Evolutionary conservation across 2,797 vertebrate genomes (phyloP), one percentile per base, ranked within the genome.

Genomic region (Acrossocheilus wenchowensis): DNA sequence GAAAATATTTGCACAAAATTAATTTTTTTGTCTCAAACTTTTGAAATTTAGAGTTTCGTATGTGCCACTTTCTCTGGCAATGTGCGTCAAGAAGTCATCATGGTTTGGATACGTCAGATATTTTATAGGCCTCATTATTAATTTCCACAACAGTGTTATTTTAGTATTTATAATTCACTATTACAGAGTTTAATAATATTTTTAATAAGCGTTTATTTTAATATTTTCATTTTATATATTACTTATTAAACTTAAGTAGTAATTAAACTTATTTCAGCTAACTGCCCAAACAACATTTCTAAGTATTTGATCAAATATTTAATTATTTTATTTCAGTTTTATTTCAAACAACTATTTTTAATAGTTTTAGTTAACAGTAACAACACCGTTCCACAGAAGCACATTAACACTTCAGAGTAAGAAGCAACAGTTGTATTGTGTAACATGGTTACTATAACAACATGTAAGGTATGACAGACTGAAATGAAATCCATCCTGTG

Each of bases 371-470:
- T 57, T n/a, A 57, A 57, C 34, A 39, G 23, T 26, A n/a, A 62
- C 39, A n/a, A 64, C 23, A 79, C 9, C 34, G 17, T 52, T 75
- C 9, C 17, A 82, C 54, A 57, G 34, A 36, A 64, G 30, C 21
- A 71, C 26, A 43, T 68, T 41, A 30, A 36, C n/a, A 21, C 12
- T 82, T 64, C 21, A 71, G 34, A 11, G 45, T 52, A 52, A 85
- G 80, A 83, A 50, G 66, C 72, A 78, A 79, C 7, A 80, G 73
- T 78, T 73, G 77, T 69, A 81, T 57, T 75, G 74, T 74, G 54
- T 60, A 71, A 54, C 73, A 74, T 39, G 62, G 87, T 88, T 85
- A 80, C 87, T 82, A 87, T 86, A 82, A 74, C 77, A 57, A 85
- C 87, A 74, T 69, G 8, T n/a, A 73, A 79, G 54, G 52, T 72